Conservation (phyloP, 2,888 invertebrate species). For the Latrodectus elegans region DNA sequence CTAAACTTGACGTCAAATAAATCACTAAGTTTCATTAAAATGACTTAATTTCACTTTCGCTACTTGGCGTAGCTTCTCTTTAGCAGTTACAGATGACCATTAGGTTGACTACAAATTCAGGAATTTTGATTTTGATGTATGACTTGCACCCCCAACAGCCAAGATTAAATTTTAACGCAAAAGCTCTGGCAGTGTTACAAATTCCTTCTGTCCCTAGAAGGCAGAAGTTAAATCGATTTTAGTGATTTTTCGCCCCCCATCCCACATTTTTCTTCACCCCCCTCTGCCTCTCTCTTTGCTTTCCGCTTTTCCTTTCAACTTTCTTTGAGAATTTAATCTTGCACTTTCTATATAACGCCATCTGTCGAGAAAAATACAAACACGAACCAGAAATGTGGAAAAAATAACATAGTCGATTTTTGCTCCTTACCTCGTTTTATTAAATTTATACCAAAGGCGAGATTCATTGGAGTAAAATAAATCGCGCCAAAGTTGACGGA, state of each 20-base stretch:
- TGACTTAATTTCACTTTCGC: too few relatives aligned
- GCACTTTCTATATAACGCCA: slow-evolving; percentile 65
- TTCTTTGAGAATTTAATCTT: slow-evolving; percentile 68
- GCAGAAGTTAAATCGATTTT: slow-evolving; percentile 66
- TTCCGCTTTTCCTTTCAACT: slow-evolving; percentile 53
- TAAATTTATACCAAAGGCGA: slow-evolving; percentile 36
- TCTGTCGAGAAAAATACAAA: slow-evolving; percentile 67
- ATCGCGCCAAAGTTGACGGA: too few relatives aligned
- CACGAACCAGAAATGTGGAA: slow-evolving; percentile 61
- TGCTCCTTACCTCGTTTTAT: slow-evolving; percentile 32
- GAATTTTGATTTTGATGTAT: slow-evolving; percentile 61
- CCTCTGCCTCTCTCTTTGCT: slow-evolving; percentile 33
- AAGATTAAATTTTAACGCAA: slow-evolving; percentile 63
- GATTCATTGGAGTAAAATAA: too few relatives aligned
- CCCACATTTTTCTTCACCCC: neutral
- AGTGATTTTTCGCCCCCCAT: slow-evolving; percentile 55
- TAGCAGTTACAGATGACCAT: slow-evolving; percentile 40
- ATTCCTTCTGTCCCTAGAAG: slow-evolving; percentile 45
- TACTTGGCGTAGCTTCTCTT: too few relatives aligned
- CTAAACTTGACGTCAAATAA: too few relatives aligned
- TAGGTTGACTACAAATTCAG: slow-evolving; percentile 37
- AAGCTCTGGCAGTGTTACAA: slow-evolving; percentile 57
- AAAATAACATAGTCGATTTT: slow-evolving; percentile 53
- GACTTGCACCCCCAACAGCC: slow-evolving; percentile 43
- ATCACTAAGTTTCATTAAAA: too few relatives aligned